A percentile compares a stretch with the other conserved stretches of the same genome.
Conservation (phyloP, 2,888 invertebrate species). For the Andrena dorsata region DNA sequence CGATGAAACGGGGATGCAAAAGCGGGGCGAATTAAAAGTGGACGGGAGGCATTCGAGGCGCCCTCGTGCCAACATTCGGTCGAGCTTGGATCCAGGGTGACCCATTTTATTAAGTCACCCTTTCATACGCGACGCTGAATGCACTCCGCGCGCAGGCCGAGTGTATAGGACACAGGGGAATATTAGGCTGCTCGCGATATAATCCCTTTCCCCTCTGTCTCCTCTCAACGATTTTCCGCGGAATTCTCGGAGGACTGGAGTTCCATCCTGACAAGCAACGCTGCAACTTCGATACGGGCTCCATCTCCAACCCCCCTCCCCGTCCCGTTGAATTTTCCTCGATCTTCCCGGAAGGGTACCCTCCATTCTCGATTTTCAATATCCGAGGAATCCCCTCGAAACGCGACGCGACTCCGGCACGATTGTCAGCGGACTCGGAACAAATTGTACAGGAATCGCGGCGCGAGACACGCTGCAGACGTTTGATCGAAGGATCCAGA, state of each 20-base stretch:
- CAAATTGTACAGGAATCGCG: slow-evolving; percentile 23
- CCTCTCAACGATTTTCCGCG: slow-evolving; percentile 50
- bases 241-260: slow-evolving; percentile 28
- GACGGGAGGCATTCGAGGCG: background rate
- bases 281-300: slow-evolving; percentile 18
- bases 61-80: slow-evolving; percentile 29
- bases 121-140: slow-evolving; percentile 33
- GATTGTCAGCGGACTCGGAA: background rate
- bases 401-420: slow-evolving; percentile 11
- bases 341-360: slow-evolving; percentile 35
- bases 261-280: slow-evolving; percentile 24
- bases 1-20: background rate
- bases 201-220: slow-evolving; percentile 30
- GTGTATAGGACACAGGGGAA: slow-evolving; percentile 1
- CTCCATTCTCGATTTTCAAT: slow-evolving; percentile 59
- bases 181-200: slow-evolving; percentile 43
- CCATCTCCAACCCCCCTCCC: background rate
- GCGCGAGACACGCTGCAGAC: background rate
- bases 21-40: slow-evolving; percentile 2
- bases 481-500: background rate
- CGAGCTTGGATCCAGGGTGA: slow-evolving; percentile 15
- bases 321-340: slow-evolving; percentile 31
- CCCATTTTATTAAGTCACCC: slow-evolving; percentile 38
- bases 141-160: background rate
- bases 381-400: slow-evolving; percentile 38